Evolutionary conservation across 2,888 invertebrate species (phyloP).

Genomic region (Drosophila kuntzei): DNA sequence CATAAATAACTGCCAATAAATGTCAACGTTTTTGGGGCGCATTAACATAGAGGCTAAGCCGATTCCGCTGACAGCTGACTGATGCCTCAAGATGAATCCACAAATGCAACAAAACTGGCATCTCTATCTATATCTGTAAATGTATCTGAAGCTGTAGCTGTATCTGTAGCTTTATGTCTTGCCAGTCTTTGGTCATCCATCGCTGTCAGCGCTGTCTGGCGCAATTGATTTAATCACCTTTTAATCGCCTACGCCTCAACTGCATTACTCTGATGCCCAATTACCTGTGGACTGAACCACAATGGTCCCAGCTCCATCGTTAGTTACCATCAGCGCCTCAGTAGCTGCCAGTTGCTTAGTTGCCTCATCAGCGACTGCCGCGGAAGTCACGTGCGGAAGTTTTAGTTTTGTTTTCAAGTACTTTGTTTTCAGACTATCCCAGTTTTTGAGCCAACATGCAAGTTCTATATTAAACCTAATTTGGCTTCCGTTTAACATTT

Average conservation of each 20-base stretch:
- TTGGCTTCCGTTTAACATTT: constrained; percentile 73
- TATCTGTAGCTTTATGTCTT: constrained; percentile 3
- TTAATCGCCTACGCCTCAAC: constrained; percentile 76
- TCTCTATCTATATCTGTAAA: constrained; percentile 9
- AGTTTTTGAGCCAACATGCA: constrained; percentile 55
- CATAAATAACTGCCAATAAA: constrained; percentile 80
- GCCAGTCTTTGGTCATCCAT: constrained; percentile 49
- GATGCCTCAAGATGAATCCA: constrained; percentile 39
- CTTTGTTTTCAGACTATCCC: constrained; percentile 40
- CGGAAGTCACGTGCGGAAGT: constrained; percentile 80
- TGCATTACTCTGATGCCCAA: constrained; percentile 59
- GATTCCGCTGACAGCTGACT: constrained; percentile 70
- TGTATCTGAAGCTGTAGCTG: constrained; percentile 13
- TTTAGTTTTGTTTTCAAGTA: constrained; percentile 56
- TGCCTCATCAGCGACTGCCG: constrained; percentile 41
- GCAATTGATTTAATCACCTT: constrained; percentile 78
- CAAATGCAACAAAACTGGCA: constrained; percentile 15
- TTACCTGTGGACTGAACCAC: constrained; percentile 53
- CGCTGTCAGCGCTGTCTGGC: constrained; percentile 52
- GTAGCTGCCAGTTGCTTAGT: constrained; percentile 8
- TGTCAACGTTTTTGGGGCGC: constrained; percentile 76
- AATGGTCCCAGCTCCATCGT: constrained; percentile 39
- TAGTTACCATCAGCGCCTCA: constrained; percentile 36
- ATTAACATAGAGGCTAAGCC: constrained; percentile 77
- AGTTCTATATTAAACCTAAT: constrained; percentile 65